These are phyloP conservation scores for Brachyhypopomus gauderio DNA, from an alignment of 2,113 vertebrate genomes.

Conservation along the genomic window DNA sequence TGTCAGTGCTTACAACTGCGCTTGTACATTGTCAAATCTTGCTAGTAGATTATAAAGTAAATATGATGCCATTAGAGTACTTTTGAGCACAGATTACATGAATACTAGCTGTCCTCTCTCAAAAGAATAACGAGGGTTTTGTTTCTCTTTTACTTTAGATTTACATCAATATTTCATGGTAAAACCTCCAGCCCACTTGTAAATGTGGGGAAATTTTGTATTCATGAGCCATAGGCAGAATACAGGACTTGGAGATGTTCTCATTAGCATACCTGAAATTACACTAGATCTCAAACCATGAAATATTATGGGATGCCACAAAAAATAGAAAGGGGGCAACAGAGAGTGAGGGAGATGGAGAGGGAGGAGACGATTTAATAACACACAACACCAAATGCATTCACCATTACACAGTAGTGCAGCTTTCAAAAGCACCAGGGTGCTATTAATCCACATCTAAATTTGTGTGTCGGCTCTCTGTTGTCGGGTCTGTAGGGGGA, in stretches of 20 bases:
- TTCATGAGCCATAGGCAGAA: constrained; percentile 34
- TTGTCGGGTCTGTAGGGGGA: constrained; percentile 48
- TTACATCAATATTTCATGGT: constrained; percentile 41
- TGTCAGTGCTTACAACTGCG: background rate
- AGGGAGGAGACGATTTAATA: constrained; percentile 53
- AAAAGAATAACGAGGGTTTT: background rate
- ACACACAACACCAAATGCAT: constrained; percentile 54
- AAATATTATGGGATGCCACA: constrained; percentile 10
- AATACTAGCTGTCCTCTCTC: background rate
- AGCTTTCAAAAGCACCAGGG: constrained; percentile 57
- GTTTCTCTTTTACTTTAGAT: constrained; percentile 11
- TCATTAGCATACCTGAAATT: constrained; percentile 45
- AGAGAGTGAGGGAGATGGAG: background rate
- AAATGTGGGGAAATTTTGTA: constrained; percentile 31
- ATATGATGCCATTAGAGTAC: background rate
- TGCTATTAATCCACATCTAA: constrained; percentile 67
- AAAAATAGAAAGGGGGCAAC: background rate
- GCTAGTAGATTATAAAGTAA: background rate
- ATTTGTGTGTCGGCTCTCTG: constrained; percentile 61
- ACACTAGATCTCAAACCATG: constrained; percentile 28
- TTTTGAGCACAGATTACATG: background rate
- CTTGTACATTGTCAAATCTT: background rate
- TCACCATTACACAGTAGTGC: constrained; percentile 52
- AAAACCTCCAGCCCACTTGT: constrained; percentile 5
- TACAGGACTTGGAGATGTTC: constrained; percentile 12